Conservation (phyloP, 2,797 vertebrate species). For the Euphonia xanthogaster region DNA sequence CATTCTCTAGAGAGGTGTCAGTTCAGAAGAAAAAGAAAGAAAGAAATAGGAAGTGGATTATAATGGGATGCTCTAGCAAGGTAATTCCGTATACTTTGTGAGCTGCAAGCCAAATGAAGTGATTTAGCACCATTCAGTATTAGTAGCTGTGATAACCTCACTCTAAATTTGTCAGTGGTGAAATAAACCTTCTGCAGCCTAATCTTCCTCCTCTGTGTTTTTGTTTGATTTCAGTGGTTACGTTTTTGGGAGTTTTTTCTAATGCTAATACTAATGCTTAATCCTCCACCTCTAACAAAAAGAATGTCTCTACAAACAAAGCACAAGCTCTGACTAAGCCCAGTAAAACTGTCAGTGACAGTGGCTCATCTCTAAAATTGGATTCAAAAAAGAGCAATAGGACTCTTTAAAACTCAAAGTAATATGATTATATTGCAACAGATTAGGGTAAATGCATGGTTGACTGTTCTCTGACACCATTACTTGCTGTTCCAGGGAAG, state of each 20-base stretch:
- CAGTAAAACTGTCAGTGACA: background rate
- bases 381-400: background rate
- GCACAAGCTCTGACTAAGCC: background rate
- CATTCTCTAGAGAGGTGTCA: background rate
- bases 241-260: accelerated
- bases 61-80: background rate
- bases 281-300: constrained; percentile 19
- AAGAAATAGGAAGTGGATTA: background rate
- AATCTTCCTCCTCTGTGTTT: background rate
- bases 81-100: background rate
- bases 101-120: background rate
- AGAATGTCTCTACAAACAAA: background rate
- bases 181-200: background rate
- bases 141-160: background rate
- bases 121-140: background rate
- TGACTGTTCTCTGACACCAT: background rate
- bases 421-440: background rate
- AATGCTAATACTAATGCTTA: background rate
- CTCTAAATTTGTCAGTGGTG: background rate
- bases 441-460: background rate
- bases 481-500: background rate
- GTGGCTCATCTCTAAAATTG: background rate
- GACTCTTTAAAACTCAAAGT: background rate
- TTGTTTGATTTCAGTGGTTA: background rate
- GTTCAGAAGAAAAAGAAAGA: background rate